These are phyloP conservation scores for Chrysolina haemoptera DNA, from an alignment of 2,888 invertebrate species.

Conservation along the genomic window DNA sequence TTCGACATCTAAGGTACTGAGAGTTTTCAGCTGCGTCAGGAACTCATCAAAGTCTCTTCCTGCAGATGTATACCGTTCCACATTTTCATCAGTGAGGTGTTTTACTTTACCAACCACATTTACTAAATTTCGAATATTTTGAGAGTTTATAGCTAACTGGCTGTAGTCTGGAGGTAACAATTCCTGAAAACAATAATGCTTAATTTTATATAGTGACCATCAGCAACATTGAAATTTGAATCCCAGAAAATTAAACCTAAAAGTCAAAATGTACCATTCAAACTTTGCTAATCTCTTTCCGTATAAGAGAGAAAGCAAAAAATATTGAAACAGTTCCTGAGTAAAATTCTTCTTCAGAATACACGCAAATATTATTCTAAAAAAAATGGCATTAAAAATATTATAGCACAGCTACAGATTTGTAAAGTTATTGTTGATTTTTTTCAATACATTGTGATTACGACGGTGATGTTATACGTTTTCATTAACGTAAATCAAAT, in stretches of 20 bases:
- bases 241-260: too few species aligned
- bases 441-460: too few species aligned
- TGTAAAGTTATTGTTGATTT: too few species aligned
- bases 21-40: conserved; percentile 71
- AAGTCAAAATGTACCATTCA: too few species aligned
- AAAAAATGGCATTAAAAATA: not conserved
- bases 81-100: conserved; percentile 70
- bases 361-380: not conserved
- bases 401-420: too few species aligned
- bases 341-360: not conserved
- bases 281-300: too few species aligned
- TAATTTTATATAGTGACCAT: not conserved
- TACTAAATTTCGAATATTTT: conserved; percentile 73
- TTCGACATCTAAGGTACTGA: conserved; percentile 66
- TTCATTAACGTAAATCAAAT: too few species aligned
- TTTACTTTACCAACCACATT: conserved; percentile 73
- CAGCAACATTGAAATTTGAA: too few species aligned
- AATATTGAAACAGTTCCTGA: too few species aligned
- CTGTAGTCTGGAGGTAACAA: conserved; percentile 73
- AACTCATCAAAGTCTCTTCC: conserved; percentile 73
- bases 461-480: too few species aligned
- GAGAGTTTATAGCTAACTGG: conserved; percentile 74
- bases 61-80: conserved; percentile 66
- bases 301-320: too few species aligned
- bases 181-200: conserved; percentile 64